A percentile compares a stretch with the other conserved stretches of the same genome.
phyloP scores from a whole-genome alignment of 2,888 invertebrate species.

The Nudaria mundana region DNA sequence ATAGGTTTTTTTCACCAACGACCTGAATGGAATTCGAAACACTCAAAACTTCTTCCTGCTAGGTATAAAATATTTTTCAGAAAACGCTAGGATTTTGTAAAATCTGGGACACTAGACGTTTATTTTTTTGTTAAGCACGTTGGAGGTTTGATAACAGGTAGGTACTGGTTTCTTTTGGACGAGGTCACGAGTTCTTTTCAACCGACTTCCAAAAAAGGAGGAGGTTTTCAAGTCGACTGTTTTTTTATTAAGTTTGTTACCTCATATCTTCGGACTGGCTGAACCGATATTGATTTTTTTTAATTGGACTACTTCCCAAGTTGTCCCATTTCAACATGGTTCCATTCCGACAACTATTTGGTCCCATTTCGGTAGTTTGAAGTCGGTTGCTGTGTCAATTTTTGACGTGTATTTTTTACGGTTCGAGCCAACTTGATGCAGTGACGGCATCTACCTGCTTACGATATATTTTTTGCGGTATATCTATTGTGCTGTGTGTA shows the following conservation, averaged over 20 bases:
- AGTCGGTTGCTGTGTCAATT: too few relatives aligned
- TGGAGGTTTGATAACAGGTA: conserved; percentile 38
- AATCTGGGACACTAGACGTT: conserved; percentile 47
- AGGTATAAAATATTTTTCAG: conserved; percentile 16
- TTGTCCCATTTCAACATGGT: too few relatives aligned
- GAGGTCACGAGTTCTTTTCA: conserved; percentile 33
- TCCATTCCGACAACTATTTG: too few relatives aligned
- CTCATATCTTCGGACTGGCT: too few relatives aligned
- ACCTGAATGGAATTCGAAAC: not conserved
- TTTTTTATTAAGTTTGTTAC: too few relatives aligned
- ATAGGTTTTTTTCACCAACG: not conserved
- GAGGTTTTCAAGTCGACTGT: too few relatives aligned
- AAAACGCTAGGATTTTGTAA: conserved; percentile 38
- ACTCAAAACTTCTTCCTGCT: conserved; percentile 9
- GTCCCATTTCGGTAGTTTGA: too few relatives aligned
- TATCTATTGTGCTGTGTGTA: conserved; percentile 7
- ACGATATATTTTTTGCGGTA: conserved; percentile 25
- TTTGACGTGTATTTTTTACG: conserved; percentile 44
- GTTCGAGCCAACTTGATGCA: conserved; percentile 26
- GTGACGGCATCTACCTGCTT: conserved; percentile 31
- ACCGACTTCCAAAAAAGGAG: too few relatives aligned
- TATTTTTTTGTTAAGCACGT: conserved; percentile 42
- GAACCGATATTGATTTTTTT: too few relatives aligned
- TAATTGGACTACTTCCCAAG: too few relatives aligned
- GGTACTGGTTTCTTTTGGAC: conserved; percentile 42